Evolutionary conservation across 2,113 vertebrate genomes (phyloP).

Genomic region (Prionailurus viverrinus): DNA sequence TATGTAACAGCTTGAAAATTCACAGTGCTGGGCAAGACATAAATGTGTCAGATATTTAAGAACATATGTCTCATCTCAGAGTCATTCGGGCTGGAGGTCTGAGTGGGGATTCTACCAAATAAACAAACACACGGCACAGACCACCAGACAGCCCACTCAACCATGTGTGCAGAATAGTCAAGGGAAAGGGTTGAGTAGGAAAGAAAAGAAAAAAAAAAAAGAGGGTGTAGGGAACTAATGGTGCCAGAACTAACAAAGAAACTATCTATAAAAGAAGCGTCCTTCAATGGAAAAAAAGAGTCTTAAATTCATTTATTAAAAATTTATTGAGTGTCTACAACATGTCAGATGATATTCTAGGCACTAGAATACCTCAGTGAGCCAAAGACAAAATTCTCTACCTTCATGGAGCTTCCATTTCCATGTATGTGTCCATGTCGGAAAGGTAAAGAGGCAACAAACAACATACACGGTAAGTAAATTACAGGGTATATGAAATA

Average conservation of each 20-base stretch:
- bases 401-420: not conserved
- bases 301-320: conserved; percentile 5
- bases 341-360: not conserved
- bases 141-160: not conserved
- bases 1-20: conserved; percentile 66
- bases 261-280: not conserved
- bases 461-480: not conserved
- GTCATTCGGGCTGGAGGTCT: not conserved
- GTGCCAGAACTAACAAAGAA: not conserved
- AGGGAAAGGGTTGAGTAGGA: not conserved
- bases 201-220: not conserved
- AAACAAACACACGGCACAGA: conserved; percentile 2
- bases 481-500: not conserved
- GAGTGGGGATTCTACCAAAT: conserved; percentile 15
- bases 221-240: not conserved
- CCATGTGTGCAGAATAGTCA: not conserved
- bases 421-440: not conserved
- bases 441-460: conserved; percentile 15
- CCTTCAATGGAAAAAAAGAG: not conserved
- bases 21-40: conserved; percentile 52
- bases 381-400: conserved; percentile 34
- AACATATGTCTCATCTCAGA: not conserved
- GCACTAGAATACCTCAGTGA: not conserved
- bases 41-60: conserved; percentile 54
- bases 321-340: not conserved